phyloP scores from a whole-genome alignment of 2,888 invertebrate genomes.

The Pomacea canaliculata region DNA sequence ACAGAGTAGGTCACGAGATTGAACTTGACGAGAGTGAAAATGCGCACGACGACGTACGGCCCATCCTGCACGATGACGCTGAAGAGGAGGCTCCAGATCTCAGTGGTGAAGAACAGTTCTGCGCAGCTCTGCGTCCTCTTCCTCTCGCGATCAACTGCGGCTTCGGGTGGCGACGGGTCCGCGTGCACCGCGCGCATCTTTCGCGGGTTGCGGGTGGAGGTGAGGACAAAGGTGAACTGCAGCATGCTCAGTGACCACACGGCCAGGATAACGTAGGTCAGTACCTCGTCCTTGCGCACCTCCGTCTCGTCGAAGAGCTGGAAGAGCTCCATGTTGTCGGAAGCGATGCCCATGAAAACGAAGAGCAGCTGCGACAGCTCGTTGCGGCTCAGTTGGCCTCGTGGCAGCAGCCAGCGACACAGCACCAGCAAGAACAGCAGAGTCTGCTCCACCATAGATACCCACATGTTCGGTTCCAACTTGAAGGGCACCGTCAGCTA shows the following conservation, averaged over 20 bases:
- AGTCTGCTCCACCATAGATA: slow-evolving; percentile 57
- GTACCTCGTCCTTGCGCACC: slow-evolving; percentile 52
- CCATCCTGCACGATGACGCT: slow-evolving; percentile 71
- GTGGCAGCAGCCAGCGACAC: slow-evolving; percentile 62
- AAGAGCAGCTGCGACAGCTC: slow-evolving; percentile 69
- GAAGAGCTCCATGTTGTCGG: slow-evolving; percentile 62
- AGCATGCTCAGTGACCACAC: slow-evolving; percentile 66
- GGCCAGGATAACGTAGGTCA: slow-evolving; percentile 58
- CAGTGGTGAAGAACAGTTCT: slow-evolving; percentile 42
- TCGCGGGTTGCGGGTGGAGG: slow-evolving; percentile 53
- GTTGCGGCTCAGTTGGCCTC: slow-evolving; percentile 63
- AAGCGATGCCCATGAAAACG: slow-evolving; percentile 69
- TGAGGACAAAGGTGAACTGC: slow-evolving; percentile 67
- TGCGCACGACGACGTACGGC: slow-evolving; percentile 68
- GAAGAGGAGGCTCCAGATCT: slow-evolving; percentile 71
- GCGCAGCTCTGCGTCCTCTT: slow-evolving; percentile 18
- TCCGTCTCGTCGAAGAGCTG: slow-evolving; percentile 54
- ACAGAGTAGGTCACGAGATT: slow-evolving; percentile 61
- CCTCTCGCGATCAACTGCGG: neutral
- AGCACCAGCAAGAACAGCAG: slow-evolving; percentile 58
- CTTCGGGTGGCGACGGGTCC: neutral
- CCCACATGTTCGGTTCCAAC: slow-evolving; percentile 49
- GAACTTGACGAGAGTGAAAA: slow-evolving; percentile 55
- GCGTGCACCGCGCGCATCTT: neutral
- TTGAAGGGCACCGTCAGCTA: slow-evolving; percentile 41